Base-by-base conservation (phyloP, 2,888 invertebrate species). In the Epinotia ramella region DNA sequence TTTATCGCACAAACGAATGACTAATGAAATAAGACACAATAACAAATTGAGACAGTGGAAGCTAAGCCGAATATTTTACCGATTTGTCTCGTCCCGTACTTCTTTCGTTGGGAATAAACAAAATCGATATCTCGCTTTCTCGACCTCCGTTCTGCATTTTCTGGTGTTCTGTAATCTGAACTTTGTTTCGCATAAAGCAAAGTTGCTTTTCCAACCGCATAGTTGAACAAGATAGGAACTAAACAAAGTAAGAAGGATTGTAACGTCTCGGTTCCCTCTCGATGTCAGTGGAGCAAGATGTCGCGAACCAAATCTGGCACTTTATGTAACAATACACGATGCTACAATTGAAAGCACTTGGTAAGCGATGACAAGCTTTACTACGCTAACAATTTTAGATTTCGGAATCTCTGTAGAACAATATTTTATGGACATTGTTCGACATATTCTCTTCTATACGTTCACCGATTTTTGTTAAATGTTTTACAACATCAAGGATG, bases 11-110 rank as follows among this genome's bases (percentile, higher is more conserved):
- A 74, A 18, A 49, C 81, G 81, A 82, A 82, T 81, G 83, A 84
- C 86, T 87, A 88, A 89, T 88, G 86, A 87, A 85, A 80, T 81
- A 82, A 83, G 81, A 78, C 82, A 82, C 81, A 79, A 82, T 85
- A 87, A 88, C 85, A 85, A 87, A 88, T 87, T 84, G 85, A 86
- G 86, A 83, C 83, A 81, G 81, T 82, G 81, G 77, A 82, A 79
- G 80, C 84, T 84, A 86, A 88, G 82, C 84, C 83, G 83, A 83
- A 86, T 87, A 86, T 84, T 86, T 83, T 62, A 80, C 84, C 84
- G 86, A 88, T 87, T 88, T 84, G 82, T 86, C 84, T 82, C 83
- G 77, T 79, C 79, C 76, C 77, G 77, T 76, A 70, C 74, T 86
- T 84, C 83, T 84, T 85, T 83, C 77, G 79, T 77, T 77, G 81